phyloP scores from a whole-genome alignment of 2,888 invertebrate species.

The Ochropleura plecta region DNA sequence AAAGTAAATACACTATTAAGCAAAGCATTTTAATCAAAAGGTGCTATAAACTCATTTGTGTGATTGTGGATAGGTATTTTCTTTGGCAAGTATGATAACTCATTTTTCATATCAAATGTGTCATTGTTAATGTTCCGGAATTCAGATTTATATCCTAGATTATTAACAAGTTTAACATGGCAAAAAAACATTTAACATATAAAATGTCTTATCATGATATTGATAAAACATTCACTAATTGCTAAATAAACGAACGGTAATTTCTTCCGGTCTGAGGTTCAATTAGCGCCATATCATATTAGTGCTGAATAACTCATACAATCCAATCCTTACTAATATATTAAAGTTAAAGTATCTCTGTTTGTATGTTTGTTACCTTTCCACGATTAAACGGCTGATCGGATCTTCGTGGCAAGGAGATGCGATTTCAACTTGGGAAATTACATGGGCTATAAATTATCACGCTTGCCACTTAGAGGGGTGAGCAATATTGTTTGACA shows the following conservation, averaged over 20 bases:
- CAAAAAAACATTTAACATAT: constrained; percentile 61
- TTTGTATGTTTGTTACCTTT: too few species aligned
- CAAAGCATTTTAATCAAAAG: neutral
- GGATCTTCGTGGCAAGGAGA: too few species aligned
- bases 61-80: constrained; percentile 20
- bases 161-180: constrained; percentile 24
- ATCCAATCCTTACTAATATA: constrained; percentile 6
- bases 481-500: too few species aligned
- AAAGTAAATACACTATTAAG: neutral
- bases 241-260: constrained; percentile 44
- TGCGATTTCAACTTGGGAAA: too few species aligned
- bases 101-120: constrained; percentile 44
- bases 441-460: too few species aligned
- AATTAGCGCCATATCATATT: constrained; percentile 30
- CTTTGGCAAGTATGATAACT: constrained; percentile 25
- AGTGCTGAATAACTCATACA: constrained; percentile 26
- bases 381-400: too few species aligned
- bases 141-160: constrained; percentile 38
- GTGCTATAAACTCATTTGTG: neutral
- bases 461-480: too few species aligned
- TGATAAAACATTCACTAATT: constrained; percentile 56
- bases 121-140: constrained; percentile 32
- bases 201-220: constrained; percentile 46
- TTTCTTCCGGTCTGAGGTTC: constrained; percentile 42
- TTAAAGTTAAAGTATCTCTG: too few species aligned